Base-by-base conservation (phyloP, 2,888 invertebrate species). In the Cremastinae sp. region DNA sequence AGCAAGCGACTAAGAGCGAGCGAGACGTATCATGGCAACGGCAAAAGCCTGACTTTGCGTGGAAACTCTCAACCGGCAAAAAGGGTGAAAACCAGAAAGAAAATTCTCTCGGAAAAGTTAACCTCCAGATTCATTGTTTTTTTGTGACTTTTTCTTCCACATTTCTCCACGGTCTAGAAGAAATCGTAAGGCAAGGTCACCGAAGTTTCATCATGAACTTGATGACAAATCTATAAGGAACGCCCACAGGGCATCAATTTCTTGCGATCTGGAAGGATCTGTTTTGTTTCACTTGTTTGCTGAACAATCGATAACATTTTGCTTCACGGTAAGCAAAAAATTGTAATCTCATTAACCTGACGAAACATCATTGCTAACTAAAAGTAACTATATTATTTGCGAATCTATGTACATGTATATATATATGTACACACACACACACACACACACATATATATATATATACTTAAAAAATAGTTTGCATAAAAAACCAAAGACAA, bases 191-290 rank as follows among this genome's bases (percentile, higher is more conserved):
- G 77, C 70, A 75, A 65, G 62, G 56, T 79, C 76, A 71, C 61
- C 65, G 72, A 37, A 37, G 66, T 70, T 74, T 66, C 72, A 68
- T 75, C 76, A 75, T 71, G 64, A 62, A 39, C 75, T 76, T 79
- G 75, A 79, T 79, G 79, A 75, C 78, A 79, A 80, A 79, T 80
- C 80, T 75, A 79, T 80, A 79, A 80, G 18, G 75, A 75, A 71
- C 72, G 62, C 55, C 16, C 12, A 43, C 10, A 9, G 2, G 5
- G 4, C 8, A 18, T 16, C 49, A 49, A 7, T 49, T 49, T 49
- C 1, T 45, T 45, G 1, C 12, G 4, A 45, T 12, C n/a, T 12
- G 2, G 2, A 45, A 12, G 12, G 1, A 5, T 45, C 4, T 45
- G 1, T 12, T 45, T 12, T 45, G 45, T 14, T 10, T 14, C n/a